Conservation (phyloP, 1,140 invertebrate genomes). For the Pachypeltis micranthus region DNA sequence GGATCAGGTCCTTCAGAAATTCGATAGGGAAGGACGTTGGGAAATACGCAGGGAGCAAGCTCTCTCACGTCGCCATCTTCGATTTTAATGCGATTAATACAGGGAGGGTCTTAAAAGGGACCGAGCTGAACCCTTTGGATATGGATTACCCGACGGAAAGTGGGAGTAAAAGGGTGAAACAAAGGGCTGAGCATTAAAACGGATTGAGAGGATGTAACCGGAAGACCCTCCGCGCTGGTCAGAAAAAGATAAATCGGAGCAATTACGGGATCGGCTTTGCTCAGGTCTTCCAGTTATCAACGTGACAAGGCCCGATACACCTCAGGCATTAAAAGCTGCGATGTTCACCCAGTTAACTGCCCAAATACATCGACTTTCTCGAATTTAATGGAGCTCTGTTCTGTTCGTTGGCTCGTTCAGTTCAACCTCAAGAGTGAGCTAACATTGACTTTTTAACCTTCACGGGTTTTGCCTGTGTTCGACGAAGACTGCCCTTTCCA, state of each 20-base stretch:
- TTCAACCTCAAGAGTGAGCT: too few species aligned
- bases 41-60: neutral
- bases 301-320: too few species aligned
- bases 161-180: neutral
- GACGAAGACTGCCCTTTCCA: too few species aligned
- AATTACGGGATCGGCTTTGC: constrained; percentile 6
- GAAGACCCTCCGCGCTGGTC: neutral
- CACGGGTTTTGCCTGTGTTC: too few species aligned
- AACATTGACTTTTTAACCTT: too few species aligned
- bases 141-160: constrained; percentile 4
- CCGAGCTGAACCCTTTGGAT: neutral
- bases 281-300: too few species aligned
- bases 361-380: too few species aligned
- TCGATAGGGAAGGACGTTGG: neutral
- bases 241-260: constrained; percentile 11
- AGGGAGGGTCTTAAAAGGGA: constrained; percentile 5
- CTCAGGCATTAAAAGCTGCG: too few species aligned
- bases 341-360: too few species aligned
- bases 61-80: constrained; percentile 1
- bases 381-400: too few species aligned
- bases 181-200: neutral
- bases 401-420: too few species aligned
- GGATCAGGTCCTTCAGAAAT: too few species aligned
- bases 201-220: neutral
- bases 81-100: constrained; percentile 6